Evolutionary conservation across 1,140 invertebrate species (phyloP).

Genomic region (Gonatopus flavifemur): DNA sequence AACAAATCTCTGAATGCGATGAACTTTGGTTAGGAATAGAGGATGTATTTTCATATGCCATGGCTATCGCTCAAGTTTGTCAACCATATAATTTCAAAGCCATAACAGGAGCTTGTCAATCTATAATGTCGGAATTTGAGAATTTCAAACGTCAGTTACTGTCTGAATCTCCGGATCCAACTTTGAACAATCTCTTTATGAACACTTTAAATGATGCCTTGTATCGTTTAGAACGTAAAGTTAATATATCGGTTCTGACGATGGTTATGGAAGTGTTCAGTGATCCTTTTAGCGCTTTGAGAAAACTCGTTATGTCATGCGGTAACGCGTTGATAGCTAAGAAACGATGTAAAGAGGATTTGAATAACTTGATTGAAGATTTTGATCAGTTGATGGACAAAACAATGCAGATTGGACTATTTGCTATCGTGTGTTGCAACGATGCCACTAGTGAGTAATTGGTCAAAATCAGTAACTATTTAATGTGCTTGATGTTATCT

Average conservation of each 20-base stretch:
- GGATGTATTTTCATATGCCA: constrained; percentile 52
- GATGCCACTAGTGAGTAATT: constrained; percentile 59
- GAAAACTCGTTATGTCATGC: constrained; percentile 49
- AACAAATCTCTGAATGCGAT: constrained; percentile 36
- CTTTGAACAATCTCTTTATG: constrained; percentile 48
- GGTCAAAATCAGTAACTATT: neutral
- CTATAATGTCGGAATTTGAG: constrained; percentile 51
- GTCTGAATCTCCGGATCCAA: constrained; percentile 37
- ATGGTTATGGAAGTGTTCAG: constrained; percentile 54
- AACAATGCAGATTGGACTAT: constrained; percentile 67
- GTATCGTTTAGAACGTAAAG: constrained; percentile 50
- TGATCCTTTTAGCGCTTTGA: constrained; percentile 45
- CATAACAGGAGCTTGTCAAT: constrained; percentile 49
- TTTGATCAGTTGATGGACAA: constrained; percentile 69
- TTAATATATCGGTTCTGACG: constrained; percentile 53
- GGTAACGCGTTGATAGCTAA: constrained; percentile 43
- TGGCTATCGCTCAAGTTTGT: constrained; percentile 55
- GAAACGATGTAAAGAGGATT: constrained; percentile 42
- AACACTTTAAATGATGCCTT: constrained; percentile 50
- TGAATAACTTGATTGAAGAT: constrained; percentile 55
- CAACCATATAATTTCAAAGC: constrained; percentile 51
- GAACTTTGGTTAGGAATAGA: constrained; percentile 49
- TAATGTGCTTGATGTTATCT: constrained; percentile 12
- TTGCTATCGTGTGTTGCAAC: constrained; percentile 68
- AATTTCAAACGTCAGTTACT: constrained; percentile 47